Base-by-base conservation (phyloP, 2,113 vertebrate genomes). In the Corapipo altera region DNA sequence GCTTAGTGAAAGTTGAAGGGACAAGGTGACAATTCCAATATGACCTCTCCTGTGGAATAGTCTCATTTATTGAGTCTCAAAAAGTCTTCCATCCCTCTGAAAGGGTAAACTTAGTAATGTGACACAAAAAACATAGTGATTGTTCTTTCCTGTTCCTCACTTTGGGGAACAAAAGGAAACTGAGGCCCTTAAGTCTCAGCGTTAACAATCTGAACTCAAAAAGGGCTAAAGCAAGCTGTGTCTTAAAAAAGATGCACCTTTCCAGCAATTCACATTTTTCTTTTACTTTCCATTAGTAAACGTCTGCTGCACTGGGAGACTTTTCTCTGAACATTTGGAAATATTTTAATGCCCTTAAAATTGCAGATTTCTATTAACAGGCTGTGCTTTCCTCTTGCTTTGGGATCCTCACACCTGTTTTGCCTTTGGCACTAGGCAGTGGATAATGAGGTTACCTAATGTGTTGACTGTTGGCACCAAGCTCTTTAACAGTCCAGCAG, bases 371-470 rank as follows among this genome's bases (percentile, higher is more conserved):
- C 95, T 93, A 16, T 96, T 94, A 96, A 93, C 89, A 74, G 81
- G 51, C 91, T 82, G 22, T 51, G 51, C 67, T 96, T 97, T 85
- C 87, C 88, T 85, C 71, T 65, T 58, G 62, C 82, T 92, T 93
- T 78, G 85, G 52, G 88, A 91, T 89, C 91, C 69, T 89, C 51
- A 27, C 95, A 97, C 96, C 96, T 97, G 97, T 95, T 97, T 97
- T 93, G 96, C 96, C 96, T 91, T 94, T 96, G 95, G 97, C 97
- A 72, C 66, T 94, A 41, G 39, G 89, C 88, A 72, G 24, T 57
- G 93, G 87, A 77, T 96, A 96, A 97, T 95, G 91, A 97, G 93
- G 86, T 92, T 93, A 90, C 82, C 85, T 93, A 88, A 95, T 91
- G 64, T 89, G 85, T 89, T 96, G 79, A 90, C 88, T 96, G 71